Evolutionary conservation across 2,797 vertebrate genomes (phyloP).

Genomic region (Enteromius trimaculatus): DNA sequence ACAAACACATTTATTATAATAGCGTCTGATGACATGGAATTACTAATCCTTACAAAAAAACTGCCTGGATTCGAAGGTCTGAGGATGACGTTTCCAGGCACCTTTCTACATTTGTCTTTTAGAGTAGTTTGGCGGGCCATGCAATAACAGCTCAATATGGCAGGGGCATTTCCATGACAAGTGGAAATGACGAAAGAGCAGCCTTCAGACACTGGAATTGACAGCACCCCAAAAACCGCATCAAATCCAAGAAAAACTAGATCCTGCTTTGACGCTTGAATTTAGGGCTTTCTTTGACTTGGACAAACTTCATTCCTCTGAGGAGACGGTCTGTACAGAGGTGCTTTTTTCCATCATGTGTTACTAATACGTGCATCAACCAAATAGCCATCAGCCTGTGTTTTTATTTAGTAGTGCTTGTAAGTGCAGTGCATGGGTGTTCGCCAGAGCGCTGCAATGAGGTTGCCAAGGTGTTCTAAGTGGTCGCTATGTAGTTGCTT

Average conservation of each 20-base stretch:
- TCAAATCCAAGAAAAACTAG: constrained; percentile 22
- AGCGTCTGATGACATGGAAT: neutral
- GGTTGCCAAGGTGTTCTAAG: neutral
- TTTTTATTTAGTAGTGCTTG: neutral
- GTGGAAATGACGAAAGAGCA: constrained; percentile 17
- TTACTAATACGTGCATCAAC: neutral
- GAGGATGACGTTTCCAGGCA: neutral
- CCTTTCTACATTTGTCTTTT: neutral
- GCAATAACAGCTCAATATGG: neutral
- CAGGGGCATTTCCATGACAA: constrained; percentile 8
- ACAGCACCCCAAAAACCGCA: neutral
- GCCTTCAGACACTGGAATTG: neutral
- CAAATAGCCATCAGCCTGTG: neutral
- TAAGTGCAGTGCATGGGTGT: neutral
- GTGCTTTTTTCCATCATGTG: neutral
- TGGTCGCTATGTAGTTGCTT: neutral
- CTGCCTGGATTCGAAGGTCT: neutral
- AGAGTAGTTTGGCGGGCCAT: neutral
- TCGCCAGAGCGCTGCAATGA: neutral
- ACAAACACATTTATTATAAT: constrained; percentile 23
- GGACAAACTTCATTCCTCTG: constrained; percentile 2
- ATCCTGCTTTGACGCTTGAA: constrained; percentile 31
- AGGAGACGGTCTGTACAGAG: neutral
- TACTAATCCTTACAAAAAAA: neutral
- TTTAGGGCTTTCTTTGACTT: constrained; percentile 24